Evolutionary conservation across 92 coral and sea anemone species (phyloP), one percentile per base, ranked within the genome.

Genomic region (Phenganax stokvisi): DNA sequence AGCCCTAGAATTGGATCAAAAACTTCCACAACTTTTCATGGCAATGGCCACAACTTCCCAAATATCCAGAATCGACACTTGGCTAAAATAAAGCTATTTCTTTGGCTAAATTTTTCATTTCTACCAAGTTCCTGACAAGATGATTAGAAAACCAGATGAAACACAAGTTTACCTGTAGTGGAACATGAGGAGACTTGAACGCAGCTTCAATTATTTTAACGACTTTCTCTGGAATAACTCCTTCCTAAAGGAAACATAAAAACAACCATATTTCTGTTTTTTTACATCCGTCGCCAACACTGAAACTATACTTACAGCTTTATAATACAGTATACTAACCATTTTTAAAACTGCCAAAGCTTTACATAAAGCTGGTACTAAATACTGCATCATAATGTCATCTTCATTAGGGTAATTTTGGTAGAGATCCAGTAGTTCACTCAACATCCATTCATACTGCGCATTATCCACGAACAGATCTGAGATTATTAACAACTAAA

Each of bases 321-420:
- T 3, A 20, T 51, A 44, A 10, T 9, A 62, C 62, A 13, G 10
- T 31, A 20, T 8, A 7, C 96, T 60, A 84, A 93, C 98, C 88
- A 89, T 84, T 76, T 93, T 93, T 57, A 93, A 88, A 88, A 91
- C 90, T 3, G 98, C 97, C 72, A 85, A 79, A 1, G 98, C 98
- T 80, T 93, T 91, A 70, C 94, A 93, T 13, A 93, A 88, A 71
- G 96, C 89, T 9, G 97, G 97, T 28, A 93, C 79, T 54, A 92
- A 85, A 79, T 93, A 93, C 77, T 93, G 97, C 54, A 88, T 85
- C 65, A 93, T 79, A 76, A 93, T 85, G 54, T 93, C 98, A 65
- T 93, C 93, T 44, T 92, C 98, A 31, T 90, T 57, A n/a, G 93
- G 89, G 65, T 93, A 96, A 80, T 91, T 93, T 85, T 91, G 93